phyloP scores from a whole-genome alignment of 2,888 invertebrate genomes.

The Chalcis sispes region DNA sequence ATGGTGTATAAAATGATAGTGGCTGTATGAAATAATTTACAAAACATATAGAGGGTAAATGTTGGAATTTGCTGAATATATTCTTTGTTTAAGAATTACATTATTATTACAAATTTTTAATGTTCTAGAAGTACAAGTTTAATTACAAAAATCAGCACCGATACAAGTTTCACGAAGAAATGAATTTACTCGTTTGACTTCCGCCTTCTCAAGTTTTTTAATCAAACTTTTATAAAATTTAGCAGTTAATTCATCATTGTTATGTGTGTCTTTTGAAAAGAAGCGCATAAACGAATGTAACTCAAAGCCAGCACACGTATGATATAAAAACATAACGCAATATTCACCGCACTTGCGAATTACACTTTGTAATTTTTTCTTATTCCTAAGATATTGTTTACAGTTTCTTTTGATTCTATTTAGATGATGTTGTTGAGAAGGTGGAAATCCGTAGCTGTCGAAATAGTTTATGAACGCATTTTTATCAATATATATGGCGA shows the following conservation, averaged over 20 bases:
- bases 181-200: too few relatives aligned
- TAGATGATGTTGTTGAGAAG: background rate
- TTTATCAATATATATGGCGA: constrained; percentile 5
- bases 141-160: background rate
- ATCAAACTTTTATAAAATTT: background rate
- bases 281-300: background rate
- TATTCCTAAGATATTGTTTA: background rate
- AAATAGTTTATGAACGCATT: background rate
- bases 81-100: too few relatives aligned
- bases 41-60: too few relatives aligned
- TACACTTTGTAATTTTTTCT: background rate
- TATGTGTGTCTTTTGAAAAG: background rate
- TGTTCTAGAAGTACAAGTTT: background rate
- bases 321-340: background rate
- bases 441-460: background rate
- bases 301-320: too few relatives aligned
- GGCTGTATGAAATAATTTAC: too few relatives aligned
- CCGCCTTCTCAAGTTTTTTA: background rate
- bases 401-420: background rate
- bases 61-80: too few relatives aligned
- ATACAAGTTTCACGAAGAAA: background rate
- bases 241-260: background rate
- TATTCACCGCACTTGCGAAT: background rate
- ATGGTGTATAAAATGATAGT: too few relatives aligned
- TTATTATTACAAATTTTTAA: too few relatives aligned